Evolutionary conservation across 2,888 invertebrate species (phyloP).

Genomic region (Toxonevra muliebris): DNA sequence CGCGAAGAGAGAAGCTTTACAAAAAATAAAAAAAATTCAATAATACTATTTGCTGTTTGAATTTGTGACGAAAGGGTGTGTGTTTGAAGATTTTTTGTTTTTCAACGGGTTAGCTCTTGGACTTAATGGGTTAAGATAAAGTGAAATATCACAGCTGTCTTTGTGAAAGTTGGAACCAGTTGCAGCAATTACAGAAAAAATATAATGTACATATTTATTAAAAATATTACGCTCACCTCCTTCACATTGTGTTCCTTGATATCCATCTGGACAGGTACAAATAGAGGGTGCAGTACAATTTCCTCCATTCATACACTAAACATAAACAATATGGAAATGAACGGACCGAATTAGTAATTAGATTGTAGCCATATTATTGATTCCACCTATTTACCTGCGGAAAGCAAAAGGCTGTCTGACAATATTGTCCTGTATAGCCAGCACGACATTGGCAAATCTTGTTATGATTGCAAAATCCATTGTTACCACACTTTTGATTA

Average conservation of each 20-base stretch:
- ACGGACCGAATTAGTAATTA: too few species aligned
- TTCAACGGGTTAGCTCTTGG: too few species aligned
- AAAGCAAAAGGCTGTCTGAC: constrained; percentile 88
- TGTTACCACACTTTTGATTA: constrained; percentile 85
- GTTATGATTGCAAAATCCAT: constrained; percentile 84
- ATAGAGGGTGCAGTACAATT: constrained; percentile 90
- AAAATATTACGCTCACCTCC: constrained; percentile 72
- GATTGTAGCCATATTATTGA: too few species aligned
- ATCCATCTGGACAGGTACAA: constrained; percentile 88
- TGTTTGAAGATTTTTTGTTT: too few species aligned
- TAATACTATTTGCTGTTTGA: too few species aligned
- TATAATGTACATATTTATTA: too few species aligned
- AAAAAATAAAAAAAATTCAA: too few species aligned
- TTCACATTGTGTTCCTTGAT: constrained; percentile 90
- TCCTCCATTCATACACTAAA: constrained; percentile 85
- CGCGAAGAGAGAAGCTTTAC: too few species aligned
- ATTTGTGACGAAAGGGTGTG: too few species aligned
- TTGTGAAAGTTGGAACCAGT: too few species aligned
- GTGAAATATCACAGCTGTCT: neutral
- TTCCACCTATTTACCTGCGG: constrained; percentile 71
- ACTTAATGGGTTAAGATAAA: neutral
- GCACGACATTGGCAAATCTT: constrained; percentile 89
- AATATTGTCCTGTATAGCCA: constrained; percentile 91
- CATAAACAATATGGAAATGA: too few species aligned
- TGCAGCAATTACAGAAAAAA: too few species aligned